Evolutionary conservation across 2,113 vertebrate species (phyloP).

Genomic region (Syngnathus floridae): DNA sequence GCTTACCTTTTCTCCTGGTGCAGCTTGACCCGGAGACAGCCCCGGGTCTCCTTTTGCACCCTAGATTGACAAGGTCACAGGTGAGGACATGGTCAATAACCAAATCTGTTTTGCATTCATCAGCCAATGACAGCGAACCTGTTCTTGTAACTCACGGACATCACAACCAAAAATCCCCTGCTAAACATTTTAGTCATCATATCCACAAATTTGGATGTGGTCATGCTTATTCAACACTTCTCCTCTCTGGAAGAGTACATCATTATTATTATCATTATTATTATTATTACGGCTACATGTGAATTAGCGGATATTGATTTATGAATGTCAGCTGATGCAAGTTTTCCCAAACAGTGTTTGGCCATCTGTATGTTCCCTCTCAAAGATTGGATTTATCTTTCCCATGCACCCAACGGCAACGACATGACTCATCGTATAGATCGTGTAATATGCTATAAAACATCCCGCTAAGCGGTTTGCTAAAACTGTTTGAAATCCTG

Average conservation of each 20-base stretch:
- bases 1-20: conserved; percentile 82
- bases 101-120: neutral
- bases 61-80: conserved; percentile 56
- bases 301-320: neutral
- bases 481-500: conserved; percentile 17
- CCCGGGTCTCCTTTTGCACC: conserved; percentile 92
- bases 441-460: conserved; percentile 12
- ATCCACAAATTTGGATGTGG: neutral
- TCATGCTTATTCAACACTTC: neutral
- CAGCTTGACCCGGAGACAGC: conserved; percentile 81
- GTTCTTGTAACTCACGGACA: neutral
- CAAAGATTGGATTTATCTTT: neutral
- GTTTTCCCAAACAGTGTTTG: neutral
- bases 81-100: conserved; percentile 8
- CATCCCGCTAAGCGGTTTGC: conserved; percentile 16
- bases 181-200: neutral
- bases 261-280: neutral
- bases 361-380: neutral
- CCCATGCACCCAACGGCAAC: neutral
- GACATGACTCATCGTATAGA: conserved; percentile 1
- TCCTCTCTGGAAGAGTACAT: neutral
- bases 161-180: neutral
- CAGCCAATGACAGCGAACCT: neutral
- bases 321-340: neutral
- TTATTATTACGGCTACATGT: neutral